Evolutionary conservation across 2,888 invertebrate genomes (phyloP).

Genomic region (Leptinotarsa tumamoca): DNA sequence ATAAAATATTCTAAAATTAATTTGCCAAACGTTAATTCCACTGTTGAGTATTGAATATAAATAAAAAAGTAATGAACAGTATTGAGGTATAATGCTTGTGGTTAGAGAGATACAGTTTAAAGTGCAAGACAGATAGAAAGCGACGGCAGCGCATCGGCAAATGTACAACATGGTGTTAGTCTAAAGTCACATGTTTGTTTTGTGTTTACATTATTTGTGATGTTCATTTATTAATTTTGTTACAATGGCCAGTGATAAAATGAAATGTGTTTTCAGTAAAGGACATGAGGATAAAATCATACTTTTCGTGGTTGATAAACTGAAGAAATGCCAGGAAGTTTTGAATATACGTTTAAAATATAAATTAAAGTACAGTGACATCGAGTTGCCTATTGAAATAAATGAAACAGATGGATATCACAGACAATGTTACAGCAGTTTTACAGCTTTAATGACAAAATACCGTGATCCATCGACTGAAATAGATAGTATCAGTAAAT

Average conservation of each 20-base stretch:
- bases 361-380: constrained; percentile 32
- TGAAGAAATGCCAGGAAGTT: constrained; percentile 21
- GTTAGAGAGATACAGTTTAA: not conserved
- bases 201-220: not conserved
- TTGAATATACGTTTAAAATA: constrained; percentile 32
- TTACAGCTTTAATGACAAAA: constrained; percentile 39
- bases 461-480: constrained; percentile 30
- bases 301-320: constrained; percentile 29
- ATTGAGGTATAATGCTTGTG: not conserved
- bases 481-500: constrained; percentile 19
- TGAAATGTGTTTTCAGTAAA: constrained; percentile 29
- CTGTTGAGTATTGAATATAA: too few species aligned
- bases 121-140: not conserved
- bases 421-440: constrained; percentile 37
- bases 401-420: constrained; percentile 31
- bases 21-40: too few species aligned
- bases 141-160: constrained; percentile 11
- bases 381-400: constrained; percentile 26
- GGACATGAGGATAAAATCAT: constrained; percentile 30
- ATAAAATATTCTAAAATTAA: too few species aligned
- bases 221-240: constrained; percentile 21
- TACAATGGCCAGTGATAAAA: constrained; percentile 27
- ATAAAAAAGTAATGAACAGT: not conserved
- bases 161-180: constrained; percentile 4
- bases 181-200: constrained; percentile 16